Evolutionary conservation across 1,140 invertebrate species (phyloP), one percentile per base, ranked within the genome.

Genomic region (Megathymus violae): DNA sequence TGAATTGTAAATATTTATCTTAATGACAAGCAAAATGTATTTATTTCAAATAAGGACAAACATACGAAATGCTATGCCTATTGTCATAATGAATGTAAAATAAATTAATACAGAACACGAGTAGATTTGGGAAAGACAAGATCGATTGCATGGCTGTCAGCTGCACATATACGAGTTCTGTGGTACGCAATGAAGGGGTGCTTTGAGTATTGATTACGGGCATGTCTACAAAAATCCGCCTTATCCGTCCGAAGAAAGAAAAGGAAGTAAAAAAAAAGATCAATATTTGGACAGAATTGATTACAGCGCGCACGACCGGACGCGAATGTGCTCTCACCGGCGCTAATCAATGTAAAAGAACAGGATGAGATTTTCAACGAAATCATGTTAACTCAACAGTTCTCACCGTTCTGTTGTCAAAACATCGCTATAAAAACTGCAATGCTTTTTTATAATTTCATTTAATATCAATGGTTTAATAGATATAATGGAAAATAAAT

Each of bases 201-300:
- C 64, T 47, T 27, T 51, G 50, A 64, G 74, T 85, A 83, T 88
- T 77, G 74, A 86, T 86, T 86, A 82, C 83, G 67, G 56, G 60
- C 51, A 69, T 68, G 63, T 73, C 74, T 62, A 74, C 71, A 76
- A 79, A 76, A 78, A 80, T 76, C 74, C 76, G 68, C 77, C 78
- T 78, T 72, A 82, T 80, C 74, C 78, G 71, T 71, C 60, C 31
- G 62, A 71, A 74, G 47, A 80, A 80, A 74, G 51, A 59, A 80
- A 74, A 77, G 79, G 82, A 88, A 82, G 76, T 69, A 65, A 67
- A 81, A 90, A n/a, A n/a, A 88, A 88, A 77, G 73, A 78, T 87
- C 85, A 90, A 90, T 90, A 90, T 90, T 88, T 88, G 72, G 85
- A 88, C 85, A 88, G 80, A 82, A 85, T 81, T 78, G 78, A 90